phyloP scores from a whole-genome alignment of 2,888 invertebrate species.

The Megalurothrips usitatus region DNA sequence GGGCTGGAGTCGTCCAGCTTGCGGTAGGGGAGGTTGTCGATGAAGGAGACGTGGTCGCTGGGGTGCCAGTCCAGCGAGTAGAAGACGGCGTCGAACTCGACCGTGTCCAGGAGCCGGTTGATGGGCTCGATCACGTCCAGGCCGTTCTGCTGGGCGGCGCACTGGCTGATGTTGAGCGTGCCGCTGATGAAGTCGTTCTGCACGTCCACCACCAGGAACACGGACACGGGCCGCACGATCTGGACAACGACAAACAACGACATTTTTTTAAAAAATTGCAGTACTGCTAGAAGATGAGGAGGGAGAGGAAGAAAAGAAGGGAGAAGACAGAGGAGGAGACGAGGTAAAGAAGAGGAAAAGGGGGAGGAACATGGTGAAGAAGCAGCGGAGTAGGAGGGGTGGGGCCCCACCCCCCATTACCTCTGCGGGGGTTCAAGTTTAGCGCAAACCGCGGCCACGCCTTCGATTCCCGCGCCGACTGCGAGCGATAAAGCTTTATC shows the following conservation, averaged over 20 bases:
- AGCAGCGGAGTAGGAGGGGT: no score
- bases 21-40: conserved; percentile 80
- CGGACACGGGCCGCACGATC: conserved; percentile 81
- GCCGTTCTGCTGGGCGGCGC: conserved; percentile 87
- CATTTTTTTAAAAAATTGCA: not conserved
- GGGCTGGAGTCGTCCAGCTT: conserved; percentile 68
- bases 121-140: conserved; percentile 88
- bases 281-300: conserved; percentile 27
- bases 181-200: conserved; percentile 98
- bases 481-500: not conserved
- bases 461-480: conserved; percentile 5
- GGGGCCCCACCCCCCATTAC: no score
- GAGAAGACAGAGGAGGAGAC: conserved; percentile 38
- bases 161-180: conserved; percentile 86
- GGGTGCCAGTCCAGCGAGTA: conserved; percentile 99
- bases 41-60: conserved; percentile 90
- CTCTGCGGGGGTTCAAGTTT: not conserved
- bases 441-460: not conserved
- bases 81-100: conserved; percentile 81
- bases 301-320: conserved; percentile 30
- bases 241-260: conserved; percentile 45
- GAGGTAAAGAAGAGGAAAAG: no score
- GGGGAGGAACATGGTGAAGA: no score
- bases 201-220: conserved; percentile 90
- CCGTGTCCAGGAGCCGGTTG: conserved; percentile 74